Conservation (phyloP, 2,888 invertebrate genomes). For the Heliothis peltigera region DNA sequence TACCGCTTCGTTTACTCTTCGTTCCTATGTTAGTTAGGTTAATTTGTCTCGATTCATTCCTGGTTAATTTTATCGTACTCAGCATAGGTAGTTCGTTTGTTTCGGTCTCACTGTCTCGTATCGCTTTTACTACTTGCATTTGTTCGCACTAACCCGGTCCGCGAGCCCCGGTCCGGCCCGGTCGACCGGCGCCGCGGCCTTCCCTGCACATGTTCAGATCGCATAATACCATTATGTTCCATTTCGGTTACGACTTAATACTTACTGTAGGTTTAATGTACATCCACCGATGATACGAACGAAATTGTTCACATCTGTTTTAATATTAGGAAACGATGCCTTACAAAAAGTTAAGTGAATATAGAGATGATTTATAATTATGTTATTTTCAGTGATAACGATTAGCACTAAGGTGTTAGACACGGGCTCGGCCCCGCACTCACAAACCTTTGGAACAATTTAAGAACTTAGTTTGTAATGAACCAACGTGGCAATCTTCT, state of each 20-base stretch:
- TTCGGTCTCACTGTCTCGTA: slow-evolving; percentile 68
- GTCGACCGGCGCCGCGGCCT: slow-evolving; percentile 26
- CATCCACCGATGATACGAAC: slow-evolving; percentile 86
- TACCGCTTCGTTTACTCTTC: slow-evolving; percentile 74
- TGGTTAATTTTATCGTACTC: slow-evolving; percentile 67
- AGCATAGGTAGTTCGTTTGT: slow-evolving; percentile 68
- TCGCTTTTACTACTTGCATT: slow-evolving; percentile 57
- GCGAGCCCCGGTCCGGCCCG: slow-evolving; percentile 4
- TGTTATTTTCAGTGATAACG: slow-evolving; percentile 88
- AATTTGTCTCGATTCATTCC: slow-evolving; percentile 87
- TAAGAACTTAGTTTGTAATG: slow-evolving; percentile 89
- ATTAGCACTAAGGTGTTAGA: slow-evolving; percentile 83
- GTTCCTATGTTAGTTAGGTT: slow-evolving; percentile 88
- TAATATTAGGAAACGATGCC: slow-evolving; percentile 89
- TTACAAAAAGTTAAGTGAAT: slow-evolving; percentile 88
- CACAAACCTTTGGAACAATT: slow-evolving; percentile 87
- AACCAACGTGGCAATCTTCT: slow-evolving; percentile 88
- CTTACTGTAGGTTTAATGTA: slow-evolving; percentile 83
- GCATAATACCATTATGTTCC: slow-evolving; percentile 70
- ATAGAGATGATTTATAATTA: slow-evolving; percentile 87
- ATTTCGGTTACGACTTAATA: slow-evolving; percentile 73
- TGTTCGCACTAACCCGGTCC: slow-evolving; percentile 58
- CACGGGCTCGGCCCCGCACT: slow-evolving; percentile 78
- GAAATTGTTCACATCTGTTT: slow-evolving; percentile 82
- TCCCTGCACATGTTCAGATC: slow-evolving; percentile 64